Base-by-base conservation (phyloP, 2,888 invertebrate species). In the Trachelus stipa region DNA sequence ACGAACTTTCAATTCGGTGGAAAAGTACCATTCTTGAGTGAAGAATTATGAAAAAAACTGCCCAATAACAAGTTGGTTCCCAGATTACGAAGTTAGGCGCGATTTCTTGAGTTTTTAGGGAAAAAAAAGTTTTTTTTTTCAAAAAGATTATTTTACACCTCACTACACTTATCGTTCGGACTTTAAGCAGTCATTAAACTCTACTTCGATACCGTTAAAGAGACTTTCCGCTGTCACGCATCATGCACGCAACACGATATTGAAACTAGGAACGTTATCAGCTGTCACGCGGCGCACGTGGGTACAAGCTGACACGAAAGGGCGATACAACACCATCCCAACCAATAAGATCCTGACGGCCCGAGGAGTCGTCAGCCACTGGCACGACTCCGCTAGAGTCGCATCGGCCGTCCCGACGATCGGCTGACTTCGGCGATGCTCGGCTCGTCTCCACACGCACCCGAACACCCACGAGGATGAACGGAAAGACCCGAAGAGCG, bases 221-320 rank as follows among this genome's bases (percentile, higher is more conserved):
- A 9, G 56, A 15, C 9, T 56, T 15, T 40, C 40, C 40, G 33
- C 12, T 71, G 71, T 23, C 71, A 31, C 71, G 30, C 69, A 12
- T 4, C 30, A 69, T 23, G 30, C 12, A 33, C 69, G 71, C 23
- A 33, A 71, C 12, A 31, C 56, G 23, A 56, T 71, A 71, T 71
- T 31, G 71, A 12, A 33, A 12, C 33, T 34, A 34, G 12, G 31
- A 33, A 30, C 15, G 31, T 81, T 81, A 82, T 82, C 82, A 84
- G 85, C 87, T 88, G 88, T 88, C 90, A 88, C 85, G 83, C 86
- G 86, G 85, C 87, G 88, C 90, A 90, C 90, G 90, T 90, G 90
- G 88, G 84, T 94, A 94, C 94, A 92, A 95, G 95, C 92, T 74
- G 95, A 75, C 81, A 93, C 77, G 95, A 94, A 90, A 95, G 95